Conservation (phyloP, 2,888 invertebrate genomes). For the Megastigmus dorsalis region DNA sequence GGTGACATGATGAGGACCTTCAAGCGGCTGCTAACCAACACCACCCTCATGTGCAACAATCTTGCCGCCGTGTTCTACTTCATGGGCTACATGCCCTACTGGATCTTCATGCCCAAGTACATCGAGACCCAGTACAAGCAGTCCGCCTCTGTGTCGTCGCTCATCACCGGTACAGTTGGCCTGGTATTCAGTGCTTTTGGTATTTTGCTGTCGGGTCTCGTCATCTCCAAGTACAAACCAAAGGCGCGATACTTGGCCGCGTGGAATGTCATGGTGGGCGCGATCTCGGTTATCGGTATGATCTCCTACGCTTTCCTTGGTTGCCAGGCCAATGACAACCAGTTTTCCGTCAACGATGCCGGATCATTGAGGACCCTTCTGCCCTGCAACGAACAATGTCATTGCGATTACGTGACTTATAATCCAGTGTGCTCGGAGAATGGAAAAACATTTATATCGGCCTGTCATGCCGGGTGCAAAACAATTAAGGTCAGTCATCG, state of each 20-base stretch:
- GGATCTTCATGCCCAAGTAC: slow-evolving; percentile 89
- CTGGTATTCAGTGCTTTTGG: slow-evolving; percentile 83
- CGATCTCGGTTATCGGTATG: slow-evolving; percentile 79
- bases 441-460: slow-evolving; percentile 83
- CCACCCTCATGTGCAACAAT: slow-evolving; percentile 83
- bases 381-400: slow-evolving; percentile 80
- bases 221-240: slow-evolving; percentile 82
- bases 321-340: slow-evolving; percentile 79
- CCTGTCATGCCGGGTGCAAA: slow-evolving; percentile 87
- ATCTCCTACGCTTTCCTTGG: slow-evolving; percentile 81
- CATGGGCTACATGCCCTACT: slow-evolving; percentile 84
- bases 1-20: slow-evolving; percentile 81
- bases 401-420: slow-evolving; percentile 83
- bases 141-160: slow-evolving; percentile 84
- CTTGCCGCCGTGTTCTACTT: slow-evolving; percentile 84
- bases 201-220: slow-evolving; percentile 80
- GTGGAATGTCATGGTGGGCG: slow-evolving; percentile 82
- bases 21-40: slow-evolving; percentile 80
- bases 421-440: slow-evolving; percentile 84
- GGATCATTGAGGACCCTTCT: slow-evolving; percentile 73
- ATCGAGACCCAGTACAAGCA: slow-evolving; percentile 88
- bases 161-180: slow-evolving; percentile 84
- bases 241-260: slow-evolving; percentile 80
- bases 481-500: slow-evolving; percentile 64
- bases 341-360: slow-evolving; percentile 73